Conservation (phyloP, 2,797 vertebrate species). For the Gymnodraco acuticeps region DNA sequence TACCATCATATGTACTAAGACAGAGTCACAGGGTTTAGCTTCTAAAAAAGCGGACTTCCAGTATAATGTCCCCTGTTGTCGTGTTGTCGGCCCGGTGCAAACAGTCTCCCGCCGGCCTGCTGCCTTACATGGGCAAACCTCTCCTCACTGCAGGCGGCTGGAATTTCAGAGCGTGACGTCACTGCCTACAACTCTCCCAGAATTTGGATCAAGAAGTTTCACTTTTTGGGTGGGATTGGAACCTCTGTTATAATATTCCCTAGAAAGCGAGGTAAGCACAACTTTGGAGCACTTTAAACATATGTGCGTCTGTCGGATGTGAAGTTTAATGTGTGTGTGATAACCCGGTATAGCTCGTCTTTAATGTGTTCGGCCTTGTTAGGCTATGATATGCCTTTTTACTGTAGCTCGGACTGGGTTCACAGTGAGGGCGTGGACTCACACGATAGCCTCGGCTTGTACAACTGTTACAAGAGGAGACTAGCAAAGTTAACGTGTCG, state of each 20-base stretch:
- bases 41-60: neutral
- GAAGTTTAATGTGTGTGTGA: neutral
- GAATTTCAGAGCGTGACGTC: constrained; percentile 88
- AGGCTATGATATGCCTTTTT: constrained; percentile 53
- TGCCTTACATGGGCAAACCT: constrained; percentile 91
- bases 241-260: constrained; percentile 72
- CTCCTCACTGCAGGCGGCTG: constrained; percentile 76
- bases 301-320: neutral
- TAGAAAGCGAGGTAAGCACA: constrained; percentile 87
- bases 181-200: constrained; percentile 86
- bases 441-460: constrained; percentile 43
- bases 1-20: neutral
- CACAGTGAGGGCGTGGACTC: constrained; percentile 84
- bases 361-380: constrained; percentile 68
- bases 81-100: neutral
- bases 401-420: constrained; percentile 71
- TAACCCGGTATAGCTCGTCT: constrained; percentile 31
- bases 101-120: constrained; percentile 68
- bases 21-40: neutral
- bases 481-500: constrained; percentile 53
- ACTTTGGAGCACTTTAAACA: constrained; percentile 5
- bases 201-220: constrained; percentile 86
- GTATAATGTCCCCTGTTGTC: neutral
- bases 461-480: constrained; percentile 46
- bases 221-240: constrained; percentile 85